Conservation (phyloP, 2,888 invertebrate genomes). For the Hylaea fasciaria region DNA sequence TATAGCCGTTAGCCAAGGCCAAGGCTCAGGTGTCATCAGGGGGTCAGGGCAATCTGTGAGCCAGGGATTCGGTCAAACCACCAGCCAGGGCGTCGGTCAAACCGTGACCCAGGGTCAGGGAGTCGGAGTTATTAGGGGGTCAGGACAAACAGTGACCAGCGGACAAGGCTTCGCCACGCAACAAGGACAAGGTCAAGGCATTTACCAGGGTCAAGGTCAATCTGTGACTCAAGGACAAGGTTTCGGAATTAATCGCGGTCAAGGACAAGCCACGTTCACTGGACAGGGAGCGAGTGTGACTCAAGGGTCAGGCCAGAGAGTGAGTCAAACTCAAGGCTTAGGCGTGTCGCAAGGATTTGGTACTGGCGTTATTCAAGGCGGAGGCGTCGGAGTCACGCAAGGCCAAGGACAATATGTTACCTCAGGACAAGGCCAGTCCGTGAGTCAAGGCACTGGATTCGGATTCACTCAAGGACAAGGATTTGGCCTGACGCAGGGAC, state of each 20-base stretch:
- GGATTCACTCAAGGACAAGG: conserved; percentile 38
- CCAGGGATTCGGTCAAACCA: conserved; percentile 42
- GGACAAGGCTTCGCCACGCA: conserved; percentile 37
- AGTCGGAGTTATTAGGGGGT: conserved; percentile 31
- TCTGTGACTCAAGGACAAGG: conserved; percentile 31
- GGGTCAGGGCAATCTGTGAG: conserved; percentile 38
- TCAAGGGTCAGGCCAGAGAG: conserved; percentile 42
- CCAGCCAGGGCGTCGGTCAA: conserved; percentile 40
- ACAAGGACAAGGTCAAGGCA: conserved; percentile 35
- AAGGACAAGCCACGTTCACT: conserved; percentile 17
- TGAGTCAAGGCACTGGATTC: conserved; percentile 26
- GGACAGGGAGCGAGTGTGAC: conserved; percentile 28
- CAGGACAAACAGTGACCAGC: conserved; percentile 35
- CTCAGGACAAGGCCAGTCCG: conserved; percentile 26
- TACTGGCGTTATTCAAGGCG: conserved; percentile 22
- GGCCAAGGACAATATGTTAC: conserved; percentile 43
- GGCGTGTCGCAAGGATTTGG: conserved; percentile 37
- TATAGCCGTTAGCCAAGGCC: conserved; percentile 33
- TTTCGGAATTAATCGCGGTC: conserved; percentile 8
- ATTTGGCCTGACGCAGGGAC: conserved; percentile 20
- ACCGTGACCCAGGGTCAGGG: conserved; percentile 41
- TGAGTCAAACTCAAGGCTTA: conserved; percentile 44
- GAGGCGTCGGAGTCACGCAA: conserved; percentile 27
- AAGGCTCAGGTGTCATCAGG: conserved; percentile 35
- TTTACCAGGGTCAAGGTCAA: conserved; percentile 38